phyloP scores from a whole-genome alignment of 2,797 vertebrate species.

The Australoheros facetus region DNA sequence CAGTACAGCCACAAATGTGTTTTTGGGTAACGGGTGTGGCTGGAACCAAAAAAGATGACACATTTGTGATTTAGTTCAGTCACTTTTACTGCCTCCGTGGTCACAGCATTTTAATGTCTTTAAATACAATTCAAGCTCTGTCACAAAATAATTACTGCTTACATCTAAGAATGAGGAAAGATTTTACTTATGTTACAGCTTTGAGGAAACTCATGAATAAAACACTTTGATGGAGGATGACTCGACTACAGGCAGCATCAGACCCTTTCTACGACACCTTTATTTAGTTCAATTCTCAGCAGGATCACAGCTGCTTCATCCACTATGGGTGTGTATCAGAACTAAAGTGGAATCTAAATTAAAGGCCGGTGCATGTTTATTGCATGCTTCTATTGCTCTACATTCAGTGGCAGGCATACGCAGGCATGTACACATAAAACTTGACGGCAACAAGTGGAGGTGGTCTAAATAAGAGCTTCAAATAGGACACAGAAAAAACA shows the following conservation, averaged over 20 bases:
- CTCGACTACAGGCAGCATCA: not conserved
- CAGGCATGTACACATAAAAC: not conserved
- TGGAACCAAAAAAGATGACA: not conserved
- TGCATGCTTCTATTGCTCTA: not conserved
- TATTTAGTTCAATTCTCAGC: not conserved
- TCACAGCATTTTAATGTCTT: not conserved
- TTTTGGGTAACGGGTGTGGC: slow-evolving; percentile 1
- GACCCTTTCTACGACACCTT: not conserved
- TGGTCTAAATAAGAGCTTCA: not conserved
- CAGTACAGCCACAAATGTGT: slow-evolving; percentile 2
- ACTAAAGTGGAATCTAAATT: slow-evolving; percentile 6
- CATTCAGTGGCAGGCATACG: not conserved
- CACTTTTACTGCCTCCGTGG: not conserved
- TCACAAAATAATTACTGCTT: not conserved
- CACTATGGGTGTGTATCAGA: not conserved
- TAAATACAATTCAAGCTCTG: slow-evolving; percentile 13
- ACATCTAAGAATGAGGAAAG: not conserved
- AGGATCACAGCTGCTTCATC: not conserved
- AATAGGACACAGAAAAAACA: not conserved
- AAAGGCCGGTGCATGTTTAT: not conserved
- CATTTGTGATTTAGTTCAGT: slow-evolving; percentile 1
- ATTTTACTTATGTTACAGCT: not conserved
- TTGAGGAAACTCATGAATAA: not conserved
- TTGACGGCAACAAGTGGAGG: not conserved
- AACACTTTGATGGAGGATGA: not conserved